A percentile compares a stretch with the other conserved stretches of the same genome.
phyloP scores from a whole-genome alignment of 2,113 vertebrate species.

The Diadophis punctatus region DNA sequence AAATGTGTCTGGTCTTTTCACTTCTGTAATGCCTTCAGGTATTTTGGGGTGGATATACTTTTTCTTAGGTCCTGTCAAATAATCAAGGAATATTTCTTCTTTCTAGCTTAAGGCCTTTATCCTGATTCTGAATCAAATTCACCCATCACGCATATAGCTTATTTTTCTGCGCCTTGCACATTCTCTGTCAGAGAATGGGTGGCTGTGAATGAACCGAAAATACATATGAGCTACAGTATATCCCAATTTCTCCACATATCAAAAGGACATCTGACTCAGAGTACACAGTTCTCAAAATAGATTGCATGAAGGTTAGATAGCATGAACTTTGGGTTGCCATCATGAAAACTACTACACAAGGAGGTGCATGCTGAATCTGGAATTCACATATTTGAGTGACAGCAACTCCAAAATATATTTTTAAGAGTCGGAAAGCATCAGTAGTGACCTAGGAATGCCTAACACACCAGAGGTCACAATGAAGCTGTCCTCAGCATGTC shows the following conservation, averaged over 20 bases:
- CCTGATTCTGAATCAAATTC: background rate
- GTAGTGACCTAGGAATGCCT: background rate
- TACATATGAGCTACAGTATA: background rate
- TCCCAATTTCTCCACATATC: background rate
- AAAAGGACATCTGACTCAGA: background rate
- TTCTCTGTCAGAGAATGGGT: background rate
- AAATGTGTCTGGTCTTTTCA: constrained; percentile 42
- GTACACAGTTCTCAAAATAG: background rate
- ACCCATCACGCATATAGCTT: background rate
- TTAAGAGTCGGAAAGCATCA: background rate
- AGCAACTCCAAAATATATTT: background rate
- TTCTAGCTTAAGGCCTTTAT: background rate
- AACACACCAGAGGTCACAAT: background rate
- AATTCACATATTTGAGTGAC: background rate
- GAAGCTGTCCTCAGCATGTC: background rate
- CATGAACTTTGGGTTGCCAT: background rate
- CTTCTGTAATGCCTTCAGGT: constrained; percentile 43
- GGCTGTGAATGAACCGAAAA: background rate
- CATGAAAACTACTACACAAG: background rate
- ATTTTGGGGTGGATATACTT: constrained; percentile 31
- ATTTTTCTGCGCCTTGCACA: background rate
- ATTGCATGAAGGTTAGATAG: background rate
- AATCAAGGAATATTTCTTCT: background rate
- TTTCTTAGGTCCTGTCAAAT: background rate
- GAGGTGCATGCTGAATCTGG: background rate